Conservation (phyloP, 2,888 invertebrate genomes). For the Liodrosophila aerea region DNA sequence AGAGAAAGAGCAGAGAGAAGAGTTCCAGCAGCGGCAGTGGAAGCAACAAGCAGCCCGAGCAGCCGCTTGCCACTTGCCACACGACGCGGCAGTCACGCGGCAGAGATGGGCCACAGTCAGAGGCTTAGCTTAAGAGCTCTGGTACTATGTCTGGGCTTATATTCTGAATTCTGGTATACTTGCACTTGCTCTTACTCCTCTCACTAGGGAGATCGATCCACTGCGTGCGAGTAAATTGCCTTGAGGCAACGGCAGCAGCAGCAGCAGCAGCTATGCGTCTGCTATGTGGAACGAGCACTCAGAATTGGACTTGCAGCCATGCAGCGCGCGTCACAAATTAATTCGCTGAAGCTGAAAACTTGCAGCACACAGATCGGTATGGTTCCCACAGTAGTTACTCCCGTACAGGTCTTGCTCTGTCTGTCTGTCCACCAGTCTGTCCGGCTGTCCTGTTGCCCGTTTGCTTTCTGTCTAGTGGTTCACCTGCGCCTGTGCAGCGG, state of each 20-base stretch:
- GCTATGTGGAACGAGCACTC: conserved; percentile 46
- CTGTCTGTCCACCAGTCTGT: neutral
- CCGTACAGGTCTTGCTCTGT: conserved; percentile 21
- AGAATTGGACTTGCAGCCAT: conserved; percentile 40
- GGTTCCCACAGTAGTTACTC: conserved; percentile 72
- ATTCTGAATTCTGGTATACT: neutral
- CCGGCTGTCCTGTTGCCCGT: conserved; percentile 9
- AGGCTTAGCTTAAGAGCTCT: neutral
- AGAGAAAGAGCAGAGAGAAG: conserved; percentile 35
- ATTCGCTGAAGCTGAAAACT: conserved; percentile 58
- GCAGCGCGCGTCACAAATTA: conserved; percentile 77
- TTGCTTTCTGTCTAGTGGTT: conserved; percentile 51
- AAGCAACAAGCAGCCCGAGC: conserved; percentile 13
- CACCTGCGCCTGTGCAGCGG: conserved; percentile 78
- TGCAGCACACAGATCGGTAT: conserved; percentile 47
- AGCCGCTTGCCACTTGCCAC: conserved; percentile 68
- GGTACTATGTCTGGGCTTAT: conserved; percentile 6
- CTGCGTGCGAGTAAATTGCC: conserved; percentile 73
- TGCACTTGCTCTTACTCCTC: conserved; percentile 3
- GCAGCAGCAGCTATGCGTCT: conserved; percentile 41
- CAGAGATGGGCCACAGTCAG: conserved; percentile 25
- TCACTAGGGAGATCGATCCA: conserved; percentile 25
- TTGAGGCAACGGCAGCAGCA: conserved; percentile 49
- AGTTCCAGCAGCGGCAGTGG: conserved; percentile 20
- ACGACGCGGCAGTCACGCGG: conserved; percentile 64